These are phyloP conservation scores for Leucoraja ocellata DNA, from an alignment of 2,797 vertebrate genomes.

Conservation along the genomic window DNA sequence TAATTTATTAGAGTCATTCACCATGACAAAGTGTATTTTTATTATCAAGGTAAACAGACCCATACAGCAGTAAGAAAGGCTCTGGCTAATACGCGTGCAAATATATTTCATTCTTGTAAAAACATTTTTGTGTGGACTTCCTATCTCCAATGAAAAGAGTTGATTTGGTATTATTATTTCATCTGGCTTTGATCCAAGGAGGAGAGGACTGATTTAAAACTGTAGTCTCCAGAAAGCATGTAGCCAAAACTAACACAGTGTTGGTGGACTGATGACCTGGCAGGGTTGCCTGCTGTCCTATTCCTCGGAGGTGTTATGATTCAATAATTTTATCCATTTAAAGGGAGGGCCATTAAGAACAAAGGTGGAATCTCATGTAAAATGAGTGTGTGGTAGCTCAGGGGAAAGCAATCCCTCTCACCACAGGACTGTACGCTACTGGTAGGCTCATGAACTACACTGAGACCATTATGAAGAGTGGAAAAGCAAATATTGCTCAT, in stretches of 20 bases:
- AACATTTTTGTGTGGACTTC: conserved; percentile 25
- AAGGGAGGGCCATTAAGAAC: conserved; percentile 28
- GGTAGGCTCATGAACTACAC: background rate
- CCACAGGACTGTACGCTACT: conserved; percentile 27
- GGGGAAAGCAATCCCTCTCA: conserved; percentile 29
- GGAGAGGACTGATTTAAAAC: conserved; percentile 13
- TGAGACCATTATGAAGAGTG: conserved; percentile 16
- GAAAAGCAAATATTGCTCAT: conserved; percentile 36
- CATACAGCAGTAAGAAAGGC: background rate
- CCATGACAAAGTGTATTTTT: conserved; percentile 35
- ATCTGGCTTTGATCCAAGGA: conserved; percentile 24
- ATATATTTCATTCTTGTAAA: conserved; percentile 34
- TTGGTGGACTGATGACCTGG: conserved; percentile 32
- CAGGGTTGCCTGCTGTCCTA: conserved; percentile 30
- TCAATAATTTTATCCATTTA: conserved; percentile 39
- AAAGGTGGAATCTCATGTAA: conserved; percentile 38
- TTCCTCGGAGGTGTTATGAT: conserved; percentile 28
- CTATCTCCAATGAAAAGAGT: conserved; percentile 22
- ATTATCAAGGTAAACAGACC: conserved; percentile 33
- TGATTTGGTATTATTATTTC: conserved; percentile 35
- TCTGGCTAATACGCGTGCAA: background rate
- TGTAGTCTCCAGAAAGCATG: background rate
- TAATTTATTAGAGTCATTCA: conserved; percentile 24
- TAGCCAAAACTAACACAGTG: conserved; percentile 31
- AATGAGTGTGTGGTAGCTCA: conserved; percentile 35